phyloP scores from a whole-genome alignment of 2,888 invertebrate genomes.

The Meteorus cinctellus region DNA sequence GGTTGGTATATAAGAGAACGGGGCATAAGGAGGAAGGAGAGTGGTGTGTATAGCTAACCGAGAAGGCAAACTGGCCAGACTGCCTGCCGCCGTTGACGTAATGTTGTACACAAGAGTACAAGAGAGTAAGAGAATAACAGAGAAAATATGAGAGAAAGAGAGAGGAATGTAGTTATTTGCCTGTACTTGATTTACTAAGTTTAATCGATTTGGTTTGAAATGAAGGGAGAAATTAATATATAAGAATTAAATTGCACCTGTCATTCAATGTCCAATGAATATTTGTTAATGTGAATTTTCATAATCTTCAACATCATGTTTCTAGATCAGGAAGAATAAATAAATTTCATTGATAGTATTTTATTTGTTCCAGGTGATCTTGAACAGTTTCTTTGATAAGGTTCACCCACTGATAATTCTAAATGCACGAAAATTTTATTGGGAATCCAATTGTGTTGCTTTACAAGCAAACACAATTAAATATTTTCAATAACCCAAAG shows the following conservation, averaged over 20 bases:
- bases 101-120: slow-evolving; percentile 37
- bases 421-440: no score
- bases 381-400: no score
- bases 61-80: slow-evolving; percentile 52
- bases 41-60: slow-evolving; percentile 25
- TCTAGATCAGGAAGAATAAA: no score
- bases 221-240: slow-evolving; percentile 10
- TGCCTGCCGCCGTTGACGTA: slow-evolving; percentile 53
- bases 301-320: no score
- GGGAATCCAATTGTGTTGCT: no score
- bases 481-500: no score
- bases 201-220: slow-evolving; percentile 26
- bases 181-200: not conserved
- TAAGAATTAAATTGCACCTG: not conserved
- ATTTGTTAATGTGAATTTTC: no score
- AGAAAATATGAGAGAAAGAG: not conserved
- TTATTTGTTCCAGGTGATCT: no score
- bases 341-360: no score
- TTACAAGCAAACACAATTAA: no score
- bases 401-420: no score
- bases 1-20: slow-evolving; percentile 33
- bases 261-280: no score
- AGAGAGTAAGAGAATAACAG: slow-evolving; percentile 33
- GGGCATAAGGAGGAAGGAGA: slow-evolving; percentile 34
- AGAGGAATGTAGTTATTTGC: not conserved